These are phyloP conservation scores for Alviniconcha marisindica DNA, from an alignment of 1,140 invertebrate species.

Conservation along the genomic window DNA sequence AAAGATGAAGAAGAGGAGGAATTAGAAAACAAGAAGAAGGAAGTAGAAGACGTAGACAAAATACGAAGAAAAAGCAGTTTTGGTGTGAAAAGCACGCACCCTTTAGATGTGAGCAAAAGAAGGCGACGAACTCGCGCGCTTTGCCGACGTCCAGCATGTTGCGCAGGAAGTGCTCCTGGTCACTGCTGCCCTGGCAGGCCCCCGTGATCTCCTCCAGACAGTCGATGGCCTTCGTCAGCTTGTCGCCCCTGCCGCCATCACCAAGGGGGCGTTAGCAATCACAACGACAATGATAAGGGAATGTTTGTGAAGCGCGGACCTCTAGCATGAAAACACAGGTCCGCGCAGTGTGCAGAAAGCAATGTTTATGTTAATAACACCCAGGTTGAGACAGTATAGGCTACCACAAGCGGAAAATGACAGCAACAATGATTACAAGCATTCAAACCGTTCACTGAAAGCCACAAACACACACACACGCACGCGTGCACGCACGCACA, in stretches of 20 bases:
- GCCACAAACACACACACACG: not conserved
- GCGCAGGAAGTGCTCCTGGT: constrained; percentile 35
- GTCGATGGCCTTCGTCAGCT: not conserved
- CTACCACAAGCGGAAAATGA: too few relatives aligned
- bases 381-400: too few relatives aligned
- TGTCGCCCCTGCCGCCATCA: not conserved
- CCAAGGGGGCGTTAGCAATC: not conserved
- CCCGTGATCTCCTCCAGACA: constrained; percentile 23
- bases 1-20: too few relatives aligned
- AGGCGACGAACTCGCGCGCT: constrained; percentile 13
- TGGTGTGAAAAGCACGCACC: constrained; percentile 28
- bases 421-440: too few relatives aligned
- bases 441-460: too few relatives aligned
- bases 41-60: too few relatives aligned
- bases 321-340: not conserved
- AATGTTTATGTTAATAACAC: too few relatives aligned
- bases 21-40: too few relatives aligned
- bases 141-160: constrained; percentile 33
- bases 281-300: not conserved
- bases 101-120: constrained; percentile 32
- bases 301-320: too few relatives aligned
- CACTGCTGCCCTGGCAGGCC: constrained; percentile 37
- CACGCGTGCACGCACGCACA: not conserved
- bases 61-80: too few relatives aligned
- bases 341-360: too few relatives aligned